These are phyloP conservation scores for Halotydeus destructor DNA, from an alignment of 1,140 invertebrate genomes.

Conservation along the genomic window DNA sequence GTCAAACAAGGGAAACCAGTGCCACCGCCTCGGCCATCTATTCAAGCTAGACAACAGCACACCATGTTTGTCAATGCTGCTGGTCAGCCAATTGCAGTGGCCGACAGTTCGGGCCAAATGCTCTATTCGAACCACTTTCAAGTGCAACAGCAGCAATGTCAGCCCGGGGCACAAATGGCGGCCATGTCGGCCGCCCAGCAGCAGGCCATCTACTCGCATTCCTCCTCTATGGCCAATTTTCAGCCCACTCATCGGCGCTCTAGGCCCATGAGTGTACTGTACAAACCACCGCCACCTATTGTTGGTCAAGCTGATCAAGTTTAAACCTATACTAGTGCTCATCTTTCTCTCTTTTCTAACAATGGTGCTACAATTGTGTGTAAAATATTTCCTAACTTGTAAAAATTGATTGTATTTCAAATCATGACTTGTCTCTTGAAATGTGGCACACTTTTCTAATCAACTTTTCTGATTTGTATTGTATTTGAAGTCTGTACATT, in stretches of 20 bases:
- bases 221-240: neutral
- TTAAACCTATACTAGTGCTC: no score
- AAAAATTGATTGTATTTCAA: no score
- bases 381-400: no score
- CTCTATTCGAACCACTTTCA: constrained; percentile 1
- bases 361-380: no score
- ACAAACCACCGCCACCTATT: constrained; percentile 15
- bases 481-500: no score
- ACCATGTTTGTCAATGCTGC: constrained; percentile 1
- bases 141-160: constrained; percentile 9
- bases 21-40: constrained; percentile 8
- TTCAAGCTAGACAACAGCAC: constrained; percentile 1
- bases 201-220: neutral
- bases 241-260: constrained; percentile 8
- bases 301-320: constrained; percentile 5
- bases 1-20: neutral
- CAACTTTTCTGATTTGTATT: no score
- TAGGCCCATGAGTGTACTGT: constrained; percentile 16
- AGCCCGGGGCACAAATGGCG: no score
- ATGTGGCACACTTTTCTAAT: no score
- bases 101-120: neutral
- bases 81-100: neutral
- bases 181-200: neutral
- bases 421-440: no score
- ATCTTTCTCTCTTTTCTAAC: no score